These are phyloP conservation scores for Hiodon alosoides DNA, from an alignment of 2,113 vertebrate genomes.

Conservation along the genomic window DNA sequence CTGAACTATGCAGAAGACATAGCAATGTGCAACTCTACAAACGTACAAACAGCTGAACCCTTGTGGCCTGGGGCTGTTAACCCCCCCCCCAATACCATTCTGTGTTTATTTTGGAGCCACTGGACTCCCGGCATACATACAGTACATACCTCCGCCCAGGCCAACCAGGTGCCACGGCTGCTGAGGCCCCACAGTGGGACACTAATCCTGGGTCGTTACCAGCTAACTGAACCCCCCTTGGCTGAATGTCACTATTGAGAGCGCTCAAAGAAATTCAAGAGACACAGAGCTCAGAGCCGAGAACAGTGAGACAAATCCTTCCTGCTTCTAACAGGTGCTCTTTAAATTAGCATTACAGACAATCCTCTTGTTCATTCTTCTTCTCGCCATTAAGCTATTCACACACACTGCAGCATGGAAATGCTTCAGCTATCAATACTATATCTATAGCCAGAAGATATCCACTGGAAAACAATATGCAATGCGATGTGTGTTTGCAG, in stretches of 20 bases:
- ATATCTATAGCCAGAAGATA: not conserved
- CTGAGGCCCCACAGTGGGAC: constrained; percentile 22
- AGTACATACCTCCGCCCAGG: constrained; percentile 46
- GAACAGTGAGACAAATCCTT: not conserved
- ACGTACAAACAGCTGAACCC: not conserved
- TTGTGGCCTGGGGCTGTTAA: not conserved
- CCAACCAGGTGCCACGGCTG: constrained; percentile 38
- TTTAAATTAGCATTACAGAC: not conserved
- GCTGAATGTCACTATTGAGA: not conserved
- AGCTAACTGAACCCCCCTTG: not conserved
- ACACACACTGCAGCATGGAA: not conserved
- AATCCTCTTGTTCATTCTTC: not conserved
- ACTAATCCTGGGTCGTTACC: constrained; percentile 31
- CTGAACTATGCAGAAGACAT: too few relatives aligned
- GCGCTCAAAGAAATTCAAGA: not conserved
- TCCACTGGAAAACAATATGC: constrained; percentile 12
- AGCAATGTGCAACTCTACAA: too few relatives aligned
- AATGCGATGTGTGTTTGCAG: constrained; percentile 29
- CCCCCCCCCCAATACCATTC: not conserved
- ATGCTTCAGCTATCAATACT: too few relatives aligned
- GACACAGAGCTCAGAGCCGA: not conserved
- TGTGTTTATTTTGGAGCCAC: constrained; percentile 43
- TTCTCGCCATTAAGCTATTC: not conserved
- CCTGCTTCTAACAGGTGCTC: constrained; percentile 9
- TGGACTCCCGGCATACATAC: constrained; percentile 37